A percentile compares a stretch with the other conserved stretches of the same genome.
These are phyloP conservation scores for Amitus sp. DNA, from an alignment of 2,888 invertebrate genomes.

Conservation along the genomic window DNA sequence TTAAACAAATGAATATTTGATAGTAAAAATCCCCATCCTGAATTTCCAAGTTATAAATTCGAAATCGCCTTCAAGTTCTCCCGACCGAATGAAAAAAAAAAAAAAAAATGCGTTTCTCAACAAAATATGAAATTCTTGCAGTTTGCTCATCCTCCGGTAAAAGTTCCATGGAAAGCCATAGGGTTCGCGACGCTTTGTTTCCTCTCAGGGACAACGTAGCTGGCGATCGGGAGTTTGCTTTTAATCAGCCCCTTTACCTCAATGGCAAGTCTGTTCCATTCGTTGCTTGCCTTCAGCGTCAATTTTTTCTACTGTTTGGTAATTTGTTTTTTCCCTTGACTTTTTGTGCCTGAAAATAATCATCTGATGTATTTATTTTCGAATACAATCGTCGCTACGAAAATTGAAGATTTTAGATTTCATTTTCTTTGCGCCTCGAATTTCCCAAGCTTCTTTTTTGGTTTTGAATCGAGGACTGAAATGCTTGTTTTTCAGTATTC, in stretches of 20 bases:
- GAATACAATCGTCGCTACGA: no score
- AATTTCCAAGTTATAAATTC: no score
- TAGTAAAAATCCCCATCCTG: no score
- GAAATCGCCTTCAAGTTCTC: no score
- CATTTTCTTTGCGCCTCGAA: no score
- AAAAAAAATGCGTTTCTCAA: neutral
- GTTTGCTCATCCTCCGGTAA: constrained; percentile 73
- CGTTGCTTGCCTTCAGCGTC: constrained; percentile 10
- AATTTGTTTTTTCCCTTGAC: no score
- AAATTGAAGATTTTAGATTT: no score
- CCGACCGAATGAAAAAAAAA: neutral
- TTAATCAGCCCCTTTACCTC: constrained; percentile 84
- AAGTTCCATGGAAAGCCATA: constrained; percentile 88
- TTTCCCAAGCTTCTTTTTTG: no score
- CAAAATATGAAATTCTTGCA: constrained; percentile 49
- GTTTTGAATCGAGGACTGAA: no score
- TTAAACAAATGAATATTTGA: no score
- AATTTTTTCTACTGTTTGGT: constrained; percentile 18
- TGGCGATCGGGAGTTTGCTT: constrained; percentile 82
- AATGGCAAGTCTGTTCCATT: constrained; percentile 67
- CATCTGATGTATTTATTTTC: no score
- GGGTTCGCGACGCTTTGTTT: constrained; percentile 80
- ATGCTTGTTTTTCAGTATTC: constrained; percentile 71
- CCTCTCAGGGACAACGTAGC: constrained; percentile 78
- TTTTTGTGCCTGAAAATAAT: constrained; percentile 17